Evolutionary conservation across 2,797 vertebrate genomes (phyloP), one percentile per base, ranked within the genome.

Genomic region (Poeciliopsis infans): DNA sequence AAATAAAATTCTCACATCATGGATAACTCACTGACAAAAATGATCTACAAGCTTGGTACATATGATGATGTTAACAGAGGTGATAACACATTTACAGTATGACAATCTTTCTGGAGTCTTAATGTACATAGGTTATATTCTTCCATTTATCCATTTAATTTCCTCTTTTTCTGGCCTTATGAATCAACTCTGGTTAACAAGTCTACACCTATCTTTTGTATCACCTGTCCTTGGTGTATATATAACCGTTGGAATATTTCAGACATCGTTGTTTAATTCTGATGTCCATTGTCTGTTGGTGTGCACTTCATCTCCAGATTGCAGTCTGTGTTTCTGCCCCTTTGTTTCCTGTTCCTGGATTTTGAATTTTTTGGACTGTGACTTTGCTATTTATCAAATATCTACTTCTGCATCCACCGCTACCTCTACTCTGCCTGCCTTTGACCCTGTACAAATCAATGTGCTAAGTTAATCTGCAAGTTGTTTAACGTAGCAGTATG

Each of bases 31-130:
- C 13, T 73, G 41, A 13, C 72, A 61, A 85, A 86, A 84, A 86
- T 79, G 80, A 91, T 83, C 74, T 70, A 28, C 78, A 15, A 72
- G 78, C 55, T 73, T 82, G 16, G 82, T 74, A 76, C 72, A 41
- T 68, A 12, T 8, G 20, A 68, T 41, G 39, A 68, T 39, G 31
- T 41, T 23, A 41, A 23, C 20, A 68, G 18, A 68, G 18, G 18
- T 68, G 36, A 68, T 25, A 25, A 66, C 59, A 28, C 55, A 28
- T 59, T 59, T 59, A 16, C 15, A n/a, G 25, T 55, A 23, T 25
- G 25, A 55, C 53, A 55, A 55, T 25, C 0, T n/a, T 59, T 31
- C 55, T 59, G 55, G 11, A 31, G n/a, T 59, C n/a, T 31, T 4
- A 28, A 59, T 15, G 12, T 59, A 13, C 5, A 2, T 15, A 5